Evolutionary conservation across 92 coral and sea anemone species (phyloP).

Genomic region (Anthopleura xanthogrammica): DNA sequence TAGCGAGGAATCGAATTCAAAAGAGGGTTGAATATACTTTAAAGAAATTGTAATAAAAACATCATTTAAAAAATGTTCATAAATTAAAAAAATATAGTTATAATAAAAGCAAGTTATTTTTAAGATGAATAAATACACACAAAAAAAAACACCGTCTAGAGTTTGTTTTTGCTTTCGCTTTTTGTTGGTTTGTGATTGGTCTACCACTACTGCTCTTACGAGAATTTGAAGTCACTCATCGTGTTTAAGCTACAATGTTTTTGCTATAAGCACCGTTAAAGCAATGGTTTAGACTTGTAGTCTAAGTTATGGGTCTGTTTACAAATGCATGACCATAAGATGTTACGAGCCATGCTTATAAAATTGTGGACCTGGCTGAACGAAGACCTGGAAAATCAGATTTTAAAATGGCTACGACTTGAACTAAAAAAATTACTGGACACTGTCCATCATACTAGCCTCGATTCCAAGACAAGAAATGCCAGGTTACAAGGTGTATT

Average conservation of each 20-base stretch:
- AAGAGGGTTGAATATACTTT: no score
- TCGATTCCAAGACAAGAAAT: background rate
- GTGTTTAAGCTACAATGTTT: background rate
- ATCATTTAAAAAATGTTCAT: no score
- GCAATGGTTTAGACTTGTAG: background rate
- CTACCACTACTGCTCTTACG: background rate
- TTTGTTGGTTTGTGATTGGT: background rate
- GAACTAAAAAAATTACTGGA: no score
- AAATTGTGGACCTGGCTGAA: background rate
- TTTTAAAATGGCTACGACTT: no score
- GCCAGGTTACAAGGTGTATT: background rate
- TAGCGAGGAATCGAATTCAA: no score
- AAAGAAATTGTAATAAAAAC: no score
- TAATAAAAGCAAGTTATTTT: background rate
- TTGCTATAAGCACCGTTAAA: slow-evolving; percentile 7
- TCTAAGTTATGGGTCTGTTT: background rate
- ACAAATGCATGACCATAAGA: background rate
- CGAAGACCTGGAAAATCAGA: no score
- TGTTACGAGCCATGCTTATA: background rate
- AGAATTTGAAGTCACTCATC: background rate
- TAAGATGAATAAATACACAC: background rate
- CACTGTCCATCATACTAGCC: background rate
- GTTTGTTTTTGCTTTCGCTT: background rate
- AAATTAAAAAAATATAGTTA: no score
- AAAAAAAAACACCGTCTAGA: background rate